Base-by-base conservation (phyloP, 2,797 vertebrate genomes). In the Propithecus perrieri region DNA sequence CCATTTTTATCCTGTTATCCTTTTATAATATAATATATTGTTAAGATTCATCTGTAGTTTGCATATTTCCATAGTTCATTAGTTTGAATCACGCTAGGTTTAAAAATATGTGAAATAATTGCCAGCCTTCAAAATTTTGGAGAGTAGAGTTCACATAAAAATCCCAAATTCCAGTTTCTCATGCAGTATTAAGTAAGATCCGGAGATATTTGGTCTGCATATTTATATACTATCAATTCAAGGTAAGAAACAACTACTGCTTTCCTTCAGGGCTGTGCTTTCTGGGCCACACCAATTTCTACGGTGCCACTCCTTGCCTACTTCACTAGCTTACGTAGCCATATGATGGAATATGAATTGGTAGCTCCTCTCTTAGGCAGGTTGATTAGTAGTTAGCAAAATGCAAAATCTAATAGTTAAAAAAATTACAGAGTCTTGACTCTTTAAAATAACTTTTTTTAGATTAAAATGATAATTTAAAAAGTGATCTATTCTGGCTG, bases 301-400 rank as follows among this genome's bases (percentile, higher is more conserved):
- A 10, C 1, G 30, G 4, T 17, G 2, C 22, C 6, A 18, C 1
- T 30, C 1, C 0, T 5, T 41, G 30, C 13, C 7, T 22, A 33
- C n/a, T 24, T 53, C 17, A 43, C 2, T 53, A 43, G 9, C 33
- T 67, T 4, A 55, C 14, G 7, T 17, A 24, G 1, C 11, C 26
- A 26, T 10, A 5, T 4, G 55, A 22, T 4, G 6, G 35, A 79
- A 57, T n/a, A 46, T 20, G 22, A 93, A 1, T 59, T 50, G 5
- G 26, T 46, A 50, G 8, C 20, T 71, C n/a, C 1, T 46, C 22
- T 43, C 41, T 79, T 57, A 53, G 14, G 59, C 35, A 63, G 28
- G 7, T 10, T 65, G 33, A 65, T 43, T 22, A 83, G 69, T 69
- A 38, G 72, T 69, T n/a, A 85, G 33, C 41, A 86, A 69, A 93